Evolutionary conservation across 2,888 invertebrate species (phyloP).

Genomic region (Lamellibrachia columna): DNA sequence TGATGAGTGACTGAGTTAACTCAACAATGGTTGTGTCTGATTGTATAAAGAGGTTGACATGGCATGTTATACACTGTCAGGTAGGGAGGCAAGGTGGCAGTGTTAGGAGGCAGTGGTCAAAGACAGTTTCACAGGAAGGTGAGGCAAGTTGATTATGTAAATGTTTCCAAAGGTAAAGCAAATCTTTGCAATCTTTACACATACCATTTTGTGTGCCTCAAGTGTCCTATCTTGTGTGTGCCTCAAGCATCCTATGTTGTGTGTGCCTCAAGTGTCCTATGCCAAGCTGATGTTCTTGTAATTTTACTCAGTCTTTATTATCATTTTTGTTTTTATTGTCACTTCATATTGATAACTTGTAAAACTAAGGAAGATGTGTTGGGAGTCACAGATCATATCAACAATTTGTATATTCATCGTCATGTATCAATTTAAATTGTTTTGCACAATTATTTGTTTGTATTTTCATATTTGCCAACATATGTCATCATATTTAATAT

Average conservation of each 20-base stretch:
- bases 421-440: background rate
- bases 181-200: background rate
- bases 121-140: background rate
- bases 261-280: too few relatives aligned
- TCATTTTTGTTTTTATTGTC: background rate
- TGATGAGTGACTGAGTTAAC: background rate
- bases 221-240: background rate
- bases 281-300: background rate
- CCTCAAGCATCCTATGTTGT: too few relatives aligned
- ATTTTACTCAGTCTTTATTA: background rate
- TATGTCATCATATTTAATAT: background rate
- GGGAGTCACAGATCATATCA: background rate
- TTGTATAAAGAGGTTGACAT: background rate
- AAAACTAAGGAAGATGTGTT: background rate
- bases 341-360: background rate
- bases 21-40: background rate
- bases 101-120: background rate
- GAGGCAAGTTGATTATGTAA: background rate
- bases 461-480: background rate
- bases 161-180: background rate
- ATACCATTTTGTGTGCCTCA: background rate
- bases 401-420: background rate
- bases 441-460: background rate
- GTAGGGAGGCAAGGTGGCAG: background rate
- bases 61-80: background rate